Percentiles rank a stretch among this genome's conserved stretches.
phyloP scores from a whole-genome alignment of 2,888 invertebrate genomes.

The Thereva unica region DNA sequence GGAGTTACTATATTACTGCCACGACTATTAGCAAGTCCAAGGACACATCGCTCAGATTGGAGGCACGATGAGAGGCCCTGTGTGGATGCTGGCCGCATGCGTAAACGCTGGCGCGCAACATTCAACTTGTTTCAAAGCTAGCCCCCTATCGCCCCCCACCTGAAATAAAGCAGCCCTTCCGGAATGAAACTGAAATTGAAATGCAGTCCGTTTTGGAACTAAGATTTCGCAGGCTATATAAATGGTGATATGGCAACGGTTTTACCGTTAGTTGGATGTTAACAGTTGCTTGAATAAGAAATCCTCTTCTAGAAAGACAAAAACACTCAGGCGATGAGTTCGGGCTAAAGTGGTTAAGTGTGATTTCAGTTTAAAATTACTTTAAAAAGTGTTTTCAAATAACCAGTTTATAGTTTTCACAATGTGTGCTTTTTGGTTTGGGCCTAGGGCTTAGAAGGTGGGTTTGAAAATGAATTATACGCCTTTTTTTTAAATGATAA shows the following conservation, averaged over 20 bases:
- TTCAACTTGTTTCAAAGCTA: slow-evolving; percentile 2
- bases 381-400: slow-evolving; percentile 5
- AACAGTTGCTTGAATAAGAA: slow-evolving; percentile 28
- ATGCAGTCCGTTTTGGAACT: too few relatives aligned
- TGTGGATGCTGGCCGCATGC: slow-evolving; percentile 23
- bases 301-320: background rate
- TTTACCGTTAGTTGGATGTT: slow-evolving; percentile 23
- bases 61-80: background rate
- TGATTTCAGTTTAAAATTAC: slow-evolving; percentile 3
- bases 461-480: too few relatives aligned
- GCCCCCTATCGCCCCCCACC: background rate
- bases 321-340: slow-evolving; percentile 9
- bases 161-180: background rate
- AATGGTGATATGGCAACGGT: background rate
- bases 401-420: background rate
- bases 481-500: too few relatives aligned
- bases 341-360: slow-evolving; percentile 10
- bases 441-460: slow-evolving; percentile 21
- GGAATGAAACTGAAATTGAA: background rate
- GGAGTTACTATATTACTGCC: slow-evolving; percentile 5
- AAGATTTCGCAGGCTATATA: slow-evolving; percentile 11
- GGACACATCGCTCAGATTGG: slow-evolving; percentile 2
- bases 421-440: slow-evolving; percentile 23
- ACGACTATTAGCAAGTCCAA: slow-evolving; percentile 5
- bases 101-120: slow-evolving; percentile 23